Percentiles rank a stretch among this genome's conserved stretches.
Conservation (phyloP, 2,888 invertebrate species). For the Lithophane socia region DNA sequence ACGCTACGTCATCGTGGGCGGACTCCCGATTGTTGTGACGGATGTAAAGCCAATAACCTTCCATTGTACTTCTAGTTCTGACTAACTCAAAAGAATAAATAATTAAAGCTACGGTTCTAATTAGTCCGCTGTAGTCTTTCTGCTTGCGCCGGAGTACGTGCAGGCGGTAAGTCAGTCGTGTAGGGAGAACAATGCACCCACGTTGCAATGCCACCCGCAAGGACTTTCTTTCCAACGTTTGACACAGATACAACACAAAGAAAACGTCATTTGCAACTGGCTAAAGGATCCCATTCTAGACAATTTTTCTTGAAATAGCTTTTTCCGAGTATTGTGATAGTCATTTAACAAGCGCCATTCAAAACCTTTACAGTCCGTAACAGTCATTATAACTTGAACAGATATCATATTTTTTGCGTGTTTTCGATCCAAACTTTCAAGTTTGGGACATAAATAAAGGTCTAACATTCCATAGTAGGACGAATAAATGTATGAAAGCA, state of each 20-base stretch:
- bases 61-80: conserved; percentile 50
- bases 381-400: conserved; percentile 45
- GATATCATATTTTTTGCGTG: conserved; percentile 52
- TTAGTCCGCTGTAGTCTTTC: conserved; percentile 48
- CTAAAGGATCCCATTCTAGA: conserved; percentile 60
- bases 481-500: conserved; percentile 63
- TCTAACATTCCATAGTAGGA: conserved; percentile 28
- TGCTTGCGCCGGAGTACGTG: conserved; percentile 51
- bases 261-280: conserved; percentile 80
- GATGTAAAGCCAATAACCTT: conserved; percentile 61
- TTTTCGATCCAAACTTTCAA: conserved; percentile 53
- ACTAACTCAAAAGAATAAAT: conserved; percentile 18
- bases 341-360: conserved; percentile 45
- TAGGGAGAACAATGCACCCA: conserved; percentile 81
- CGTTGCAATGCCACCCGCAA: conserved; percentile 81
- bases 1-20: conserved; percentile 61
- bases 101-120: conserved; percentile 33
- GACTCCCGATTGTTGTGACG: conserved; percentile 61
- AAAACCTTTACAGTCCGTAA: conserved; percentile 41
- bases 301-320: conserved; percentile 65
- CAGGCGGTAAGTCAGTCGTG: conserved; percentile 67
- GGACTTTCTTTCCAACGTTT: conserved; percentile 83
- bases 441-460: conserved; percentile 54
- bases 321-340: conserved; percentile 40
- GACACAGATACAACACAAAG: conserved; percentile 82